phyloP scores from a whole-genome alignment of 2,888 invertebrate genomes.

The Chaitophorus viminalis region DNA sequence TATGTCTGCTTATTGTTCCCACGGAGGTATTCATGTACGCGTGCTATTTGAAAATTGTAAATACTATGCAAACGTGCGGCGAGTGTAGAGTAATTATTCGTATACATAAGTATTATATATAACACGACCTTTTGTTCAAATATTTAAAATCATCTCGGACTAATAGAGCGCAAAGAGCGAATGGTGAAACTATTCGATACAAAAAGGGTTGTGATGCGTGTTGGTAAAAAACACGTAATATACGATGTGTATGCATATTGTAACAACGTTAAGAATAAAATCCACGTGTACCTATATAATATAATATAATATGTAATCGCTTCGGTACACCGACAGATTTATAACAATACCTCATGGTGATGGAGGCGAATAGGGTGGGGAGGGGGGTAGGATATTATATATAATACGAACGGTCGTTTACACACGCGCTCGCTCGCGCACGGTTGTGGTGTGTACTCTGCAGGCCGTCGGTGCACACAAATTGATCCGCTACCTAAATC shows the following conservation, averaged over 20 bases:
- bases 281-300: neutral
- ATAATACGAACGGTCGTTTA: constrained; percentile 38
- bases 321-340: neutral
- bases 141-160: too few relatives aligned
- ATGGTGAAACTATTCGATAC: too few relatives aligned
- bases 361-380: too few relatives aligned
- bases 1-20: too few relatives aligned
- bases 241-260: neutral
- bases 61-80: too few relatives aligned
- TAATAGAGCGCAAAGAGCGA: too few relatives aligned
- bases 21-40: too few relatives aligned
- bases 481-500: constrained; percentile 56
- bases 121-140: neutral
- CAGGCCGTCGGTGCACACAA: constrained; percentile 31
- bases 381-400: constrained; percentile 7
- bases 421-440: neutral
- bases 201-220: too few relatives aligned
- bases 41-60: too few relatives aligned
- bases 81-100: neutral
- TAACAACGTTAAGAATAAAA: neutral
- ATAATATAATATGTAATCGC: neutral
- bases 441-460: neutral
- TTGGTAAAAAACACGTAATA: neutral
- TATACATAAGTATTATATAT: too few relatives aligned
- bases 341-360: neutral